phyloP scores from a whole-genome alignment of 1,140 invertebrate genomes.

The Ridgeia piscesae region DNA sequence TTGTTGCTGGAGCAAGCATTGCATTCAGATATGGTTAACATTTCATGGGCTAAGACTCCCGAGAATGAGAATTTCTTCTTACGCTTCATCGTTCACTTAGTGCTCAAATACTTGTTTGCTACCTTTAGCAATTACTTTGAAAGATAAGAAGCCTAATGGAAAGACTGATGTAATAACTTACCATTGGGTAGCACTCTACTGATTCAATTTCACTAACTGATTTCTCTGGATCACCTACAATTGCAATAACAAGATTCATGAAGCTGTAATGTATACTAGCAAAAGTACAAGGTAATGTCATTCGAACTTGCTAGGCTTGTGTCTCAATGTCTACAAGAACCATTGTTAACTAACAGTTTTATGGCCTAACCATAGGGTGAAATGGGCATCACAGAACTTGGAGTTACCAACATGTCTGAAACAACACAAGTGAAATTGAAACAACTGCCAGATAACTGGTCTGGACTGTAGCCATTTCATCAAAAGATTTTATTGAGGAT shows the following conservation, averaged over 20 bases:
- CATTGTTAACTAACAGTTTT: not conserved
- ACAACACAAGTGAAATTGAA: not conserved
- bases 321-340: not conserved
- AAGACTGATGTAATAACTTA: not conserved
- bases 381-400: not conserved
- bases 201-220: slow-evolving; percentile 7
- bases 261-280: not conserved
- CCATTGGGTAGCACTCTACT: slow-evolving; percentile 8
- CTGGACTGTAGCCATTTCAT: no score
- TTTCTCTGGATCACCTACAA: slow-evolving; percentile 23
- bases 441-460: not conserved
- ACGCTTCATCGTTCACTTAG: no score
- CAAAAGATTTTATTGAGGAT: no score
- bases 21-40: no score
- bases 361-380: not conserved
- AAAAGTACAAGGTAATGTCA: not conserved
- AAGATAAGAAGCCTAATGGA: not conserved
- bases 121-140: not conserved
- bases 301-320: not conserved
- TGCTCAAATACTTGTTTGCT: not conserved
- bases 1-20: no score
- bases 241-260: not conserved
- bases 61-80: no score
- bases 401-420: not conserved
- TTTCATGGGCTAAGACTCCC: no score